Evolutionary conservation across 2,888 invertebrate genomes (phyloP).

Genomic region (Perizoma flavofasciatum): DNA sequence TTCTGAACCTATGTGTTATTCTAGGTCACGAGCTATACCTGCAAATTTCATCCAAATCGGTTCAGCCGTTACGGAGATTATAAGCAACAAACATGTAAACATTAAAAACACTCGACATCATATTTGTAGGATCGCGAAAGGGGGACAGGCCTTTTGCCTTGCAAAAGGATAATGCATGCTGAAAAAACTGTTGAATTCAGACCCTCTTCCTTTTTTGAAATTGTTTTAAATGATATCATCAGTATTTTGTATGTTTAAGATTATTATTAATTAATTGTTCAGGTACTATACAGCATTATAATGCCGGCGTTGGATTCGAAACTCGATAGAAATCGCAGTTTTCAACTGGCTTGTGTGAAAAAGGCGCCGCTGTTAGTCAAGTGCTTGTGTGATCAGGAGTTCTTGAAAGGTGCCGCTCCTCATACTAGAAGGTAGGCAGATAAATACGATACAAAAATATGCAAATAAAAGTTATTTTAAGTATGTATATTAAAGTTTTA

Average conservation of each 20-base stretch:
- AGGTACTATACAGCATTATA: slow-evolving; percentile 93
- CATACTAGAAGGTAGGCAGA: slow-evolving; percentile 71
- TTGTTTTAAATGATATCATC: slow-evolving; percentile 18
- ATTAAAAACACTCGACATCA: no score
- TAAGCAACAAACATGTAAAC: no score
- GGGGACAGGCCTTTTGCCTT: no score
- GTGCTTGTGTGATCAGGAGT: slow-evolving; percentile 77
- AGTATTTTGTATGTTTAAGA: slow-evolving; percentile 1
- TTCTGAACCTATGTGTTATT: no score
- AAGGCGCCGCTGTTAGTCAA: slow-evolving; percentile 79
- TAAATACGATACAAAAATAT: no score
- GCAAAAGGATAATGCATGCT: no score
- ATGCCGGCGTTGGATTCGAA: slow-evolving; percentile 95
- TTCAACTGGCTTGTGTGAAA: slow-evolving; percentile 85
- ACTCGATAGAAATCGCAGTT: slow-evolving; percentile 85
- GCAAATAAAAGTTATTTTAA: neutral
- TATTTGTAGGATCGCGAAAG: no score
- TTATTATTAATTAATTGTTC: slow-evolving; percentile 20
- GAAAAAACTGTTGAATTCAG: no score
- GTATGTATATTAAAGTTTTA: neutral
- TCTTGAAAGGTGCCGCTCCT: slow-evolving; percentile 73
- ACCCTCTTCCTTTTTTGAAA: no score
- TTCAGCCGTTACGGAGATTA: no score
- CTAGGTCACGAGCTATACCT: no score
- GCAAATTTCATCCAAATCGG: no score